A percentile compares a stretch with the other conserved stretches of the same genome.
Evolutionary conservation across 2,797 vertebrate species (phyloP).

Genomic region (Falco berigora): DNA sequence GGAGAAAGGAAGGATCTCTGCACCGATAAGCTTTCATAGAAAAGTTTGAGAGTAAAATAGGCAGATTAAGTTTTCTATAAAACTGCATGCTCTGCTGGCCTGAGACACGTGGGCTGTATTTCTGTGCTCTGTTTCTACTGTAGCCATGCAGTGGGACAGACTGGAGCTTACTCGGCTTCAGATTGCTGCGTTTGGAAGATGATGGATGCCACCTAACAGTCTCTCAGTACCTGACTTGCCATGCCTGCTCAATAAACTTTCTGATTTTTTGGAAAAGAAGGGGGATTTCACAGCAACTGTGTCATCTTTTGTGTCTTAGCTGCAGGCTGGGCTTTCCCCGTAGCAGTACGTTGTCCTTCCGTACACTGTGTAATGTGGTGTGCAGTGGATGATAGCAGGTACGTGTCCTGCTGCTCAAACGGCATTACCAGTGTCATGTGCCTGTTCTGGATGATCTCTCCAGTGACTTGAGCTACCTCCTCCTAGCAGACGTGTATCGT

Average conservation of each 20-base stretch:
- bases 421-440: neutral
- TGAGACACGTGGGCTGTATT: neutral
- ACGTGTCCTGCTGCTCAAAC: neutral
- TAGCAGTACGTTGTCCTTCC: neutral
- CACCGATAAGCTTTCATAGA: neutral
- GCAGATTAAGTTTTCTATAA: neutral
- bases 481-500: neutral
- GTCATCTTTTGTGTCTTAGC: too few relatives aligned
- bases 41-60: neutral
- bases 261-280: neutral
- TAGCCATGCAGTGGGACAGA: neutral
- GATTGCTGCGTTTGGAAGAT: rapidly evolving
- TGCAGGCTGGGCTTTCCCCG: neutral
- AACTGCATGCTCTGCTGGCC: neutral
- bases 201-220: neutral
- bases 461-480: neutral
- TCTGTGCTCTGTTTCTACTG: neutral
- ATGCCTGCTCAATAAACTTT: neutral
- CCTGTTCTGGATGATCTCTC: neutral
- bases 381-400: neutral
- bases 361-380: rapidly evolving
- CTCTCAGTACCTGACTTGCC: neutral
- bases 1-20: neutral
- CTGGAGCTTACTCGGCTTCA: neutral
- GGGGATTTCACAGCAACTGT: neutral